Percentiles rank a stretch among this genome's conserved stretches.
Conservation (phyloP, 2,797 vertebrate species). For the Austrolebias charrua region DNA sequence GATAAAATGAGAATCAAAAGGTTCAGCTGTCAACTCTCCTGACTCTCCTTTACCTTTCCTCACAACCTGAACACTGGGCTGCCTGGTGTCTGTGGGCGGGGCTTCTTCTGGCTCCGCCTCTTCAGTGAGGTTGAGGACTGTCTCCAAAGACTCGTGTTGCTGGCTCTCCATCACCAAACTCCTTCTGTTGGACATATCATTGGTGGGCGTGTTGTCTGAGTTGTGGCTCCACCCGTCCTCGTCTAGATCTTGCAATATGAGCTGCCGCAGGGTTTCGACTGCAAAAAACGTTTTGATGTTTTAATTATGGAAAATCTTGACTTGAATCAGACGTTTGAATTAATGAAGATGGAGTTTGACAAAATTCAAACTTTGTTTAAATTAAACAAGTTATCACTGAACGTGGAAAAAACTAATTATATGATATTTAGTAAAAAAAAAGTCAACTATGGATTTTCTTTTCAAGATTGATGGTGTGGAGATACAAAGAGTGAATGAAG, state of each 20-base stretch:
- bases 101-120: slow-evolving; percentile 47
- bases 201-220: slow-evolving; percentile 78
- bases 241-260: slow-evolving; percentile 72
- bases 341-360: too few relatives aligned
- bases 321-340: too few relatives aligned
- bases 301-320: neutral
- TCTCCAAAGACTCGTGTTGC: slow-evolving; percentile 48
- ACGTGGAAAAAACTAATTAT: too few relatives aligned
- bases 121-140: slow-evolving; percentile 25
- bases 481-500: too few relatives aligned
- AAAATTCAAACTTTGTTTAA: too few relatives aligned
- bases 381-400: too few relatives aligned
- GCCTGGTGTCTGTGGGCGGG: slow-evolving; percentile 28
- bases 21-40: neutral
- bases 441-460: too few relatives aligned
- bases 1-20: neutral
- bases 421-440: too few relatives aligned
- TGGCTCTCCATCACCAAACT: slow-evolving; percentile 35
- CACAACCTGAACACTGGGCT: slow-evolving; percentile 59
- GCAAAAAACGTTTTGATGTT: neutral
- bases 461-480: too few relatives aligned
- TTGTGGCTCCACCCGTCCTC: slow-evolving; percentile 76
- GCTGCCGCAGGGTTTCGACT: slow-evolving; percentile 77
- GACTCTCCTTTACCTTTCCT: slow-evolving; percentile 73
- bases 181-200: slow-evolving; percentile 66